Evolutionary conservation across 2,888 invertebrate species (phyloP).

Genomic region (Erynnis tages): DNA sequence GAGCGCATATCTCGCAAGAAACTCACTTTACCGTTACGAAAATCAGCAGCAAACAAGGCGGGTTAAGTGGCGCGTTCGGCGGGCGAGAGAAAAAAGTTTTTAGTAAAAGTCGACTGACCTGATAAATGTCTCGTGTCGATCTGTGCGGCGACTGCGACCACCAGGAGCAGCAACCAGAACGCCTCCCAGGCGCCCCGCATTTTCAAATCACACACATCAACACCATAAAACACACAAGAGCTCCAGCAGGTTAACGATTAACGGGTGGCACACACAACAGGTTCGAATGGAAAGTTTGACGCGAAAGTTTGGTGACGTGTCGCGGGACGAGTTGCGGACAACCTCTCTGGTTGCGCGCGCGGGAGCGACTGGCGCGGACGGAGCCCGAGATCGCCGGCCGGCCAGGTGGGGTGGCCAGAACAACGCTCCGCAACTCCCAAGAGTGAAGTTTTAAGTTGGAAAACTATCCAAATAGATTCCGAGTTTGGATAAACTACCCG

Average conservation of each 20-base stretch:
- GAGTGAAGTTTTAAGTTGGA: background rate
- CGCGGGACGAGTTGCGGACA: constrained; percentile 41
- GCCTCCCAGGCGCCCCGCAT: constrained; percentile 76
- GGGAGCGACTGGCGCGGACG: constrained; percentile 13
- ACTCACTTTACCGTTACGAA: constrained; percentile 19
- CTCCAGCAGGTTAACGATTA: constrained; percentile 37
- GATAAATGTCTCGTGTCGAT: constrained; percentile 71
- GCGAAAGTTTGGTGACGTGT: constrained; percentile 74
- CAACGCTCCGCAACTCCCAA: constrained; percentile 3
- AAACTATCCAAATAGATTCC: too few species aligned
- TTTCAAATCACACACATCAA: constrained; percentile 72
- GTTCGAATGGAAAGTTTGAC: constrained; percentile 54
- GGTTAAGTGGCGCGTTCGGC: constrained; percentile 11
- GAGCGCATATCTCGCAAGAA: too few species aligned
- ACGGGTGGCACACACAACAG: constrained; percentile 39
- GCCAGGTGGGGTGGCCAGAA: constrained; percentile 53
- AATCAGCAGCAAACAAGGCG: constrained; percentile 12
- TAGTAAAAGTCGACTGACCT: constrained; percentile 48
- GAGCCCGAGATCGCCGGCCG: constrained; percentile 37
- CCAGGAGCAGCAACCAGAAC: constrained; percentile 66
- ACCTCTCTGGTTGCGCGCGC: constrained; percentile 43
- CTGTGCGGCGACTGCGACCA: constrained; percentile 58
- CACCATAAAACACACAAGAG: constrained; percentile 57
- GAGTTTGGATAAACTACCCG: too few species aligned
- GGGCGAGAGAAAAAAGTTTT: constrained; percentile 20